A percentile compares a stretch with the other conserved stretches of the same genome.
phyloP scores from a whole-genome alignment of 2,797 vertebrate species.

The Bovichtus diacanthus region DNA sequence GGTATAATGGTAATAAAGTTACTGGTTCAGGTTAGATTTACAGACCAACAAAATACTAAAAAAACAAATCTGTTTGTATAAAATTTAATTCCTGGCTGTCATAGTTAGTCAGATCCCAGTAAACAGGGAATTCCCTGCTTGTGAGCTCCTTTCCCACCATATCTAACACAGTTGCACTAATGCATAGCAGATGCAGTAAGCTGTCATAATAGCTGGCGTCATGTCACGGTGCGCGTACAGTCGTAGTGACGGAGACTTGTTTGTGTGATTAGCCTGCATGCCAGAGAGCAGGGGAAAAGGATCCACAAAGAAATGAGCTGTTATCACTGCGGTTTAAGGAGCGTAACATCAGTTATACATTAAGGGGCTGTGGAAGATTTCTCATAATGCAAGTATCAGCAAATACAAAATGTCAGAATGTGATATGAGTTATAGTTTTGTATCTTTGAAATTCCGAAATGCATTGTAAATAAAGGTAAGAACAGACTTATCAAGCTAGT shows the following conservation, averaged over 20 bases:
- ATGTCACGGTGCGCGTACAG: constrained; percentile 35
- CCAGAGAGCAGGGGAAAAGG: constrained; percentile 30
- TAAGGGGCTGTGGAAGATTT: constrained; percentile 14
- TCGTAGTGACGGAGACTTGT: constrained; percentile 46
- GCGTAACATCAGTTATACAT: constrained; percentile 39
- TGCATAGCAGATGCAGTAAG: constrained; percentile 63
- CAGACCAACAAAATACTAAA: constrained; percentile 10
- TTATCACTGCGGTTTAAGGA: constrained; percentile 36
- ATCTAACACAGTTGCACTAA: constrained; percentile 63
- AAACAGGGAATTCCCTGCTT: constrained; percentile 46
- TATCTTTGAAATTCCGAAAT: not conserved
- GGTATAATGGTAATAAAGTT: not conserved
- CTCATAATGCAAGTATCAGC: constrained; percentile 35
- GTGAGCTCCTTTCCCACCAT: constrained; percentile 50
- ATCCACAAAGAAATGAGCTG: constrained; percentile 17
- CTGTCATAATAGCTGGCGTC: constrained; percentile 58
- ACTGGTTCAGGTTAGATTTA: constrained; percentile 3
- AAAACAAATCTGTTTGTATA: constrained; percentile 36
- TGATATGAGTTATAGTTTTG: not conserved
- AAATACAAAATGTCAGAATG: constrained; percentile 15
- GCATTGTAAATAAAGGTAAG: not conserved
- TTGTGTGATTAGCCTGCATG: constrained; percentile 46
- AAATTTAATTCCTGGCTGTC: constrained; percentile 15
- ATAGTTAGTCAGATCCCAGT: constrained; percentile 12
- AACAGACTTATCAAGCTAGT: not conserved